Evolutionary conservation across 2,797 vertebrate species (phyloP).

Genomic region (Caiman crocodilus): DNA sequence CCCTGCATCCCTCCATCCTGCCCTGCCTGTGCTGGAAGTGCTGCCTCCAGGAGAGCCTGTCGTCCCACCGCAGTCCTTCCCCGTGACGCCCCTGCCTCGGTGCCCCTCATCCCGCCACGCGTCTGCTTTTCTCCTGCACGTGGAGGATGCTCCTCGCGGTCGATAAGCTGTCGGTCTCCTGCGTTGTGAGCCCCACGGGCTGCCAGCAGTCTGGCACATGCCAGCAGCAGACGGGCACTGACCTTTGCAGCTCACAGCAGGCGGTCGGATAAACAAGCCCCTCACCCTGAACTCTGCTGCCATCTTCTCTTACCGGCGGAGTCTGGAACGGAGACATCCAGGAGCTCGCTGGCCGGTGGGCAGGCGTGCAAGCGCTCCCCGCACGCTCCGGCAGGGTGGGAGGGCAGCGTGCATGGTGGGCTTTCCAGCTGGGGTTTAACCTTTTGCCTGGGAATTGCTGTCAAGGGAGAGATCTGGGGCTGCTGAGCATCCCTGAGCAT

Average conservation of each 20-base stretch:
- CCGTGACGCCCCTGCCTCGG: background rate
- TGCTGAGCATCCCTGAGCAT: background rate
- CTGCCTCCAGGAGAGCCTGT: background rate
- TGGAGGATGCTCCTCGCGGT: constrained; percentile 18
- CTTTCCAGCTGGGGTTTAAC: background rate
- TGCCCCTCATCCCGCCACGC: background rate
- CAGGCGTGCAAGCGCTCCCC: background rate
- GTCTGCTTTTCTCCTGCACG: background rate
- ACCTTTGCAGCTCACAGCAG: constrained; percentile 65
- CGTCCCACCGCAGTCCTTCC: background rate
- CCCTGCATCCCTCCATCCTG: too few species aligned
- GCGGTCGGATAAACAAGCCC: constrained; percentile 63
- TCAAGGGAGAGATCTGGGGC: background rate
- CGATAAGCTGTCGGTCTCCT: background rate
- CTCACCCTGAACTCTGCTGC: constrained; percentile 23
- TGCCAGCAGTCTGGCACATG: constrained; percentile 61
- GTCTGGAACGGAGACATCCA: background rate
- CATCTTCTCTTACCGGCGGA: constrained; percentile 43
- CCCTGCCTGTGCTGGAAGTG: too few species aligned
- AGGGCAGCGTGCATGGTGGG: background rate
- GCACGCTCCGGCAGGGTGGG: background rate
- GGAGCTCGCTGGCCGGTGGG: background rate
- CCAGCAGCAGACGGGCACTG: constrained; percentile 66
- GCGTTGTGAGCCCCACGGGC: background rate
- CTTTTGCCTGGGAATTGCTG: background rate